Evolutionary conservation across 2,888 invertebrate genomes (phyloP).

Genomic region (Xestoiulus laeticollis): DNA sequence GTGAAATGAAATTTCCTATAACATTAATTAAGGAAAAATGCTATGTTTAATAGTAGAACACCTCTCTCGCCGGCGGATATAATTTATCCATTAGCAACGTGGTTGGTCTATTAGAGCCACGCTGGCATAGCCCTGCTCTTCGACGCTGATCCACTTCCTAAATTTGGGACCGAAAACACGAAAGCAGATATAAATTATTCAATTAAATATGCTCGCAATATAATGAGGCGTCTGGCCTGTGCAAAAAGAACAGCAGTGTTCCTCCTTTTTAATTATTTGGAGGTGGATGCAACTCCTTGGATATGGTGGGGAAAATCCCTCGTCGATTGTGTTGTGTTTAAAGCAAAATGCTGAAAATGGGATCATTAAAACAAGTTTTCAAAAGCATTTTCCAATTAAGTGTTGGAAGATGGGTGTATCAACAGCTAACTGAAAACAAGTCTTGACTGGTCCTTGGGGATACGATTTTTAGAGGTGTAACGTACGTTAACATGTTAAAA

Average conservation of each 20-base stretch:
- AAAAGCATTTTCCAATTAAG: neutral
- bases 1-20: constrained; percentile 46
- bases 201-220: neutral
- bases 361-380: neutral
- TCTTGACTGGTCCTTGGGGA: neutral
- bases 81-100: constrained; percentile 9
- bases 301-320: too few relatives aligned
- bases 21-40: constrained; percentile 11
- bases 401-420: neutral
- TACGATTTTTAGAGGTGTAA: neutral
- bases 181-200: neutral
- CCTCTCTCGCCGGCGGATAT: neutral
- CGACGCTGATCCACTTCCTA: neutral
- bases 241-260: neutral
- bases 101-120: neutral
- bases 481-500: neutral
- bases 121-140: neutral
- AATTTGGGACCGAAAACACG: neutral
- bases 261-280: neutral
- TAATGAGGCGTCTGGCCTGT: neutral
- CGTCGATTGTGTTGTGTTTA: neutral
- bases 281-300: neutral
- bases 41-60: neutral
- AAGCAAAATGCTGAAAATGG: neutral
- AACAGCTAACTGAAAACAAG: neutral